Evolutionary conservation across 2,797 vertebrate genomes (phyloP).

Genomic region (Crenuchus spilurus): DNA sequence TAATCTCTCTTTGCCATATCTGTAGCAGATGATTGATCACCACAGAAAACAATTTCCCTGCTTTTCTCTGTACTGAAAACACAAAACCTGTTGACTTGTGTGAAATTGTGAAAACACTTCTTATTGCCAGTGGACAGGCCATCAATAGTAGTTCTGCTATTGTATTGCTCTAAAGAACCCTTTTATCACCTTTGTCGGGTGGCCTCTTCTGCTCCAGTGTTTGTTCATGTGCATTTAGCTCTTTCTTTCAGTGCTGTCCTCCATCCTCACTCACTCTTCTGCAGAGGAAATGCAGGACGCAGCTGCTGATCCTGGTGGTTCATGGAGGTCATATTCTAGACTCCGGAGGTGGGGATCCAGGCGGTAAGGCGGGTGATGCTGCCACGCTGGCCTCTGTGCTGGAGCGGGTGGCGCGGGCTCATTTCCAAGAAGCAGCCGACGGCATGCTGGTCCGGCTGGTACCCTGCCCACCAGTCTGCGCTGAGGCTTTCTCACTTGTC

Average conservation of each 20-base stretch:
- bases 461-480: constrained; percentile 94
- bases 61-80: no score
- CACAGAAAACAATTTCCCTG: no score
- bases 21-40: no score
- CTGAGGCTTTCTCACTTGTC: constrained; percentile 93
- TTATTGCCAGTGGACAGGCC: no score
- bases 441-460: constrained; percentile 92
- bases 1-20: no score
- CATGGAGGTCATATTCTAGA: constrained; percentile 99
- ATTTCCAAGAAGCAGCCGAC: constrained; percentile 93
- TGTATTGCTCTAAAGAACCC: no score
- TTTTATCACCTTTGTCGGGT: no score
- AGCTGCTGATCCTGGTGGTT: constrained; percentile 82
- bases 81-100: no score
- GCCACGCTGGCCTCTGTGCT: constrained; percentile 92
- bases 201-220: neutral
- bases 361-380: constrained; percentile 92
- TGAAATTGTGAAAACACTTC: no score
- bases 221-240: no score
- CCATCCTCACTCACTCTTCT: neutral
- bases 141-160: no score
- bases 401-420: constrained; percentile 92
- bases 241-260: neutral
- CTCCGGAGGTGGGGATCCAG: constrained; percentile 89
- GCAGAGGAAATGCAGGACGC: constrained; percentile 60